Base-by-base conservation (phyloP, 2,113 vertebrate genomes). In the Lampris incognitus region DNA sequence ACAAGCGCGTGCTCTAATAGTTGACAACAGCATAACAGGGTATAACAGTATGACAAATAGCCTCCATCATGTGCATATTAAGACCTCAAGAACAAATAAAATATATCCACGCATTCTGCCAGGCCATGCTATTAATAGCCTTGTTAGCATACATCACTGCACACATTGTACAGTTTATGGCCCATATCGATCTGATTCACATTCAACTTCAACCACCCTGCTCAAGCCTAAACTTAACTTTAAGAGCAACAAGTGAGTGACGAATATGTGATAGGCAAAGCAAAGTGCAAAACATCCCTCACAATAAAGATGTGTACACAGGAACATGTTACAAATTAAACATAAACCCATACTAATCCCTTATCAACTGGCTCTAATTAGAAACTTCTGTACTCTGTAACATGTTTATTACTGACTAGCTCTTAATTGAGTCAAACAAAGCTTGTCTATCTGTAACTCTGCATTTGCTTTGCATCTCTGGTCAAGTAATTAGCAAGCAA, bases 401-500 rank as follows among this genome's bases (percentile, higher is more conserved):
- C 24, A 54, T 69, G 51, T 72, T 54, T 52, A 54, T 63, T 36
- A 41, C 64, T 60, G 3, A 11, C 1, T 36, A 24, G 39, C 63
- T 39, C 11, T 40, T 4, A 52, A 40, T 24, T 24, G 41, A 44
- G 4, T 51, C 1, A 10, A 38, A n/a, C 42, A 56, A 10, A 10
- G 9, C 11, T 4, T 40, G 5, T 41, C 3, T n/a, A n/a, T 1
- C 5, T n/a, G 64, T 37, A 55, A 72, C 78, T 84, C 88, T 86
- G 71, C 73, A 24, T 24, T 87, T 87, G 84, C 78, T 85, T 89
- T 81, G 79, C 76, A 85, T 76, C 72, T 72, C 82, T 78, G 81
- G 73, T 90, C 91, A 89, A 85, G 72, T 71, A 70, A 90, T 93
- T 93, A 92, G 87, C 85, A 94, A 92, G 87, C 85, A 94, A 91